These are phyloP conservation scores for Botrylloides violaceus DNA, from an alignment of 23 tunicate species.

Conservation along the genomic window DNA sequence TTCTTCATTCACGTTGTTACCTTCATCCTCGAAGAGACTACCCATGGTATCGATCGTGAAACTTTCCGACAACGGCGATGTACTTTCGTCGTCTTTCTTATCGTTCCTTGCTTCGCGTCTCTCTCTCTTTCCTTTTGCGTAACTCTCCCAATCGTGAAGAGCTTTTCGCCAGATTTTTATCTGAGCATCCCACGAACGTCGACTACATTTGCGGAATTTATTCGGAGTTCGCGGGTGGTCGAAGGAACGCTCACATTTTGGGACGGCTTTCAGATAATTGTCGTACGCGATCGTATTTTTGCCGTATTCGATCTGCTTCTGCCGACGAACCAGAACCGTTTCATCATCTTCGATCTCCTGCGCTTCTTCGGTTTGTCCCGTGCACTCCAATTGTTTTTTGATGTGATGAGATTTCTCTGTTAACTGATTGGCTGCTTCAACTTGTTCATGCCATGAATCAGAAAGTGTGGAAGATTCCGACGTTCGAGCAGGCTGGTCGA, in stretches of 20 bases:
- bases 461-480: background rate
- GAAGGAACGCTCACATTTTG: conserved; percentile 25
- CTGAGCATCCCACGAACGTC: conserved; percentile 78
- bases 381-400: conserved; percentile 22
- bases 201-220: conserved; percentile 62
- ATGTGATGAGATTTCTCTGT: background rate
- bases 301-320: conserved; percentile 89
- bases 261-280: conserved; percentile 51
- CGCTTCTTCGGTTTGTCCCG: conserved; percentile 9
- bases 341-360: conserved; percentile 20
- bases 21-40: background rate
- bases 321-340: conserved; percentile 56
- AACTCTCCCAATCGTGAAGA: conserved; percentile 50
- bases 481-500: background rate
- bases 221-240: conserved; percentile 86
- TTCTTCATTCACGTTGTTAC: no score
- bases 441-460: conserved; percentile 51
- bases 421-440: background rate
- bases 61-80: no score
- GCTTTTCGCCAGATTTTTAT: conserved; percentile 77
- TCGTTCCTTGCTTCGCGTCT: conserved; percentile 13
- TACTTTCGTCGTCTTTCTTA: background rate
- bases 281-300: conserved; percentile 87
- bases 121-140: conserved; percentile 16
- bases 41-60: background rate